Percentiles rank a stretch among this genome's conserved stretches.
These are phyloP conservation scores for Phrynosoma blainvillii DNA, from an alignment of 2,113 vertebrate species.

Conservation along the genomic window DNA sequence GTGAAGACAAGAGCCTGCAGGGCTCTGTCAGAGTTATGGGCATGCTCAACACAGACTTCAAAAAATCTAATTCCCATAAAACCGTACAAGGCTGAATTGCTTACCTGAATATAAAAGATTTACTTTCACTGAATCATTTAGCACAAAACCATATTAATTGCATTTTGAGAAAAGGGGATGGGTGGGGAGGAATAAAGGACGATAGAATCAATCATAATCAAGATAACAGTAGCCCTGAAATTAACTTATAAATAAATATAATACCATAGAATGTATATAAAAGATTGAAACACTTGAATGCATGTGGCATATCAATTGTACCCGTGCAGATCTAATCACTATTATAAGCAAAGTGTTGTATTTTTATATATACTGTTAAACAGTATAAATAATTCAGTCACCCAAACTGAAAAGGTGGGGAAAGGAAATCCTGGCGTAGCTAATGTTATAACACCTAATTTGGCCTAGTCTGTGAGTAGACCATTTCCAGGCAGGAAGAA, in stretches of 20 bases:
- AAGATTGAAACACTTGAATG: constrained; percentile 46
- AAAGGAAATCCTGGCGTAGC: constrained; percentile 32
- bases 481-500: constrained; percentile 41
- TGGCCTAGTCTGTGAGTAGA: constrained; percentile 54
- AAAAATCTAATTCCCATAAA: constrained; percentile 96
- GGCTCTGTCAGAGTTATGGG: constrained; percentile 98
- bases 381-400: constrained; percentile 56
- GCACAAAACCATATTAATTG: constrained; percentile 88
- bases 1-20: constrained; percentile 99
- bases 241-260: constrained; percentile 52
- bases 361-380: constrained; percentile 44
- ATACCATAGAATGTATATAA: constrained; percentile 46
- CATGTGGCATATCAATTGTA: constrained; percentile 47
- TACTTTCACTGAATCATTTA: constrained; percentile 97
- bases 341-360: constrained; percentile 32
- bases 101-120: constrained; percentile 97
- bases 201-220: constrained; percentile 65
- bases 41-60: constrained; percentile 95
- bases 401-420: constrained; percentile 41
- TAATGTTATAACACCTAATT: constrained; percentile 64
- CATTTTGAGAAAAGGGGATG: constrained; percentile 80
- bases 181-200: constrained; percentile 56
- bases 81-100: constrained; percentile 93
- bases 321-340: constrained; percentile 54
- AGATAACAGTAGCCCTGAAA: constrained; percentile 57